Conservation (phyloP, 1,140 invertebrate genomes). For the Temnothorax curvispinosus region DNA sequence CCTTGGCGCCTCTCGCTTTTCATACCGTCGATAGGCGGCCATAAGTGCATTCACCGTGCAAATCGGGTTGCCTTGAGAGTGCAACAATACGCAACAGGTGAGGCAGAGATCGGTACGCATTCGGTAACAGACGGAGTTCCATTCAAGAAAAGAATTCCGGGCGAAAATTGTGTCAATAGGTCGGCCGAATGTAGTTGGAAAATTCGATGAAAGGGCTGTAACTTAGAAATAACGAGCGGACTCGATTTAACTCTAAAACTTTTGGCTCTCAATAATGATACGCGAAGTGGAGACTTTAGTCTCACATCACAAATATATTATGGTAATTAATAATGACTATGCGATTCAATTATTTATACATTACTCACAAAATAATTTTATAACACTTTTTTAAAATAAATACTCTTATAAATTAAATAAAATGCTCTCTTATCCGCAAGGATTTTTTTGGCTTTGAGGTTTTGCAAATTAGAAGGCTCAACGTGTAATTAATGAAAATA, state of each 20-base stretch:
- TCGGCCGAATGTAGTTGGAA: neutral
- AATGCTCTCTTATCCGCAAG: neutral
- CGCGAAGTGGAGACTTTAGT: neutral
- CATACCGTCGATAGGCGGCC: conserved; percentile 73
- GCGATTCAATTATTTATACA: neutral
- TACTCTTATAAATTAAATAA: neutral
- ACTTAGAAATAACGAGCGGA: conserved; percentile 39
- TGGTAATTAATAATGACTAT: neutral
- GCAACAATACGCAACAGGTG: conserved; percentile 81
- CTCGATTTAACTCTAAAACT: neutral
- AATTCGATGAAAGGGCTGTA: neutral
- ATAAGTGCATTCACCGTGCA: conserved; percentile 82
- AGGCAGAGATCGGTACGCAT: conserved; percentile 75
- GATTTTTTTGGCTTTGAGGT: neutral
- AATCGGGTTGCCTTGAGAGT: conserved; percentile 79
- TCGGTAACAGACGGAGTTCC: conserved; percentile 74
- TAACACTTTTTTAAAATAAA: neutral
- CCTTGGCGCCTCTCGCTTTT: conserved; percentile 71
- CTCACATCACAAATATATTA: neutral
- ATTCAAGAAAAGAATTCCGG: conserved; percentile 69
- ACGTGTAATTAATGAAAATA: conserved; percentile 6
- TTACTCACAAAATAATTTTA: neutral
- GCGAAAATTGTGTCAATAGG: conserved; percentile 61
- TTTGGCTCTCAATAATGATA: neutral
- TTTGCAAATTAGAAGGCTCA: neutral